Conservation (phyloP, 35 echinoderm and acorn worm genomes). For the Antedon bifida region DNA sequence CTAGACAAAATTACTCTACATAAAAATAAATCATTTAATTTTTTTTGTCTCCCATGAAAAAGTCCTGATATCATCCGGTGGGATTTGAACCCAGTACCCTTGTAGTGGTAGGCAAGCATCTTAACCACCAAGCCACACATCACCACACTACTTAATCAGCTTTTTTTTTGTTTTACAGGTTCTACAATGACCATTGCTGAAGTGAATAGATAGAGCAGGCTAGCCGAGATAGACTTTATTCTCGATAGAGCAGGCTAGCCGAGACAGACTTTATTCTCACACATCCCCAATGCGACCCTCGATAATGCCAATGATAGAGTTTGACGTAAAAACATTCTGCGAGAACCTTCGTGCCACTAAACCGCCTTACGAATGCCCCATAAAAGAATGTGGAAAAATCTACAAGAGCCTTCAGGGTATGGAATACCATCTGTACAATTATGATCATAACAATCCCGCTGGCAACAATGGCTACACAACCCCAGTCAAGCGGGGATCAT, state of each 20-base stretch:
- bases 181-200: neutral
- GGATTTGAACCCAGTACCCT: too few relatives aligned
- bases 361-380: constrained; percentile 92
- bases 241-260: neutral
- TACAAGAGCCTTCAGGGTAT: constrained; percentile 81
- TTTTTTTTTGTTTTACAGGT: neutral
- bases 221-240: too few relatives aligned
- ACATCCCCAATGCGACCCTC: constrained; percentile 5
- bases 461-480: constrained; percentile 55
- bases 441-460: constrained; percentile 72
- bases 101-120: too few relatives aligned
- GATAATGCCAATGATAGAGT: constrained; percentile 69
- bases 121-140: too few relatives aligned
- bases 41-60: too few relatives aligned
- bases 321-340: constrained; percentile 91
- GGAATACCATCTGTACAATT: constrained; percentile 84
- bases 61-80: too few relatives aligned
- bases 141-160: too few relatives aligned
- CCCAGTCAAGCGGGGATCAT: constrained; percentile 43
- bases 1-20: too few relatives aligned
- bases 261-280: neutral
- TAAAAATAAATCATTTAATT: too few relatives aligned
- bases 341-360: constrained; percentile 92
- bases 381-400: constrained; percentile 75
- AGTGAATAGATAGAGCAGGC: neutral